Evolutionary conservation across 2,797 vertebrate genomes (phyloP), one percentile per base, ranked within the genome.

Genomic region (Lates japonicus): DNA sequence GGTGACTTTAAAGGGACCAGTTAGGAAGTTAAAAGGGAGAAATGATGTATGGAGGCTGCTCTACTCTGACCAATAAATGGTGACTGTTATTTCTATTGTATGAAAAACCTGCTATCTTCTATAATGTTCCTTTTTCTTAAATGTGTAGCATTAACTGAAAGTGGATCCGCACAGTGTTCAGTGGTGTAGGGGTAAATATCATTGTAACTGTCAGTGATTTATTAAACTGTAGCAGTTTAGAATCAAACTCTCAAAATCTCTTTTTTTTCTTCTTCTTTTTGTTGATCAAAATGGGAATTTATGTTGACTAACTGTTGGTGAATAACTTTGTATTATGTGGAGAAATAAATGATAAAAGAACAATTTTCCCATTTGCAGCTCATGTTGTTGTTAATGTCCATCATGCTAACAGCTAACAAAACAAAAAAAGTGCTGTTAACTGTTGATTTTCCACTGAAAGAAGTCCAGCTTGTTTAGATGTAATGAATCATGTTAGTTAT

Each of bases 341-440:
- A 79, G 31, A 60, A 85, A 75, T 83, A 76, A 84, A 88, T 78
- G 74, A 81, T 73, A 59, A 83, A 55, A 37, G 39, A 9, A 6
- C 2, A 46, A 0, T 11, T 69, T 60, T 54, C 52, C 19, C 12
- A 62, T 74, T 79, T 73, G 51, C 2, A 58, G 25, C 17, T 49
- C 12, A 44, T 4, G 0, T 16, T 51, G 16, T 80, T 6, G 1
- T 67, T 66, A 51, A 17, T 73, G 13, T 44, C 3, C 1, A 37
- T 33, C 35, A 31, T 17, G 42, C 25, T 29, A 29, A n/a, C n/a
- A n/a, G n/a, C n/a, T n/a, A 39, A 39, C 6, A 39, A 35, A 39
- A 39, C 10, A 39, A 39, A 9, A 7, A 39, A 39, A 39, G 7
- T 4, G 35, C 7, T 37, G 35, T 37, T 37, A n/a, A n/a, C n/a